A percentile compares a stretch with the other conserved stretches of the same genome.
Conservation (phyloP, 2,888 invertebrate genomes). For the Papilio protenor region DNA sequence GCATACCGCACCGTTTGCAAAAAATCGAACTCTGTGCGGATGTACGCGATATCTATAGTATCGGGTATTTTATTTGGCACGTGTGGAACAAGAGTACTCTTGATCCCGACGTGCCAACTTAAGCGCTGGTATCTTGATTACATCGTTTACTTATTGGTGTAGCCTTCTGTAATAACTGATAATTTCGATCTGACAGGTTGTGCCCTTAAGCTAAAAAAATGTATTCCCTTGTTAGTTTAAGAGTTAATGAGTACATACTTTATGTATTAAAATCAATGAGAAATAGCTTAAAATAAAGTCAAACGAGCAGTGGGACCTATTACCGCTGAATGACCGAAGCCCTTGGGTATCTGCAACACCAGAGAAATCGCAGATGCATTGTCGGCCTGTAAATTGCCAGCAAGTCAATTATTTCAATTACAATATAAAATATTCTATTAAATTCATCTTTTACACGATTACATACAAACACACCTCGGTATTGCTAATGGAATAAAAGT, state of each 20-base stretch:
- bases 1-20: conserved; percentile 27
- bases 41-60: background rate
- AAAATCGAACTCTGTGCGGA: conserved; percentile 8
- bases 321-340: background rate
- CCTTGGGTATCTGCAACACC: background rate
- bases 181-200: background rate
- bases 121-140: background rate
- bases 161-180: background rate
- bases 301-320: background rate
- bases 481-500: background rate
- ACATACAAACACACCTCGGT: background rate
- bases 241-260: background rate
- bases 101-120: background rate
- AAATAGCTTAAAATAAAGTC: background rate
- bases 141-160: background rate
- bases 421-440: background rate
- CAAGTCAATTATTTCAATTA: background rate
- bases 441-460: background rate
- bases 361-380: background rate
- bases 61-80: background rate
- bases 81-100: background rate
- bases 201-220: background rate
- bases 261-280: background rate
- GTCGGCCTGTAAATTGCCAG: too few relatives aligned
- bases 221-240: background rate